These are phyloP conservation scores for Ginglymostoma cirratum DNA, from an alignment of 2,113 vertebrate genomes.

Conservation along the genomic window DNA sequence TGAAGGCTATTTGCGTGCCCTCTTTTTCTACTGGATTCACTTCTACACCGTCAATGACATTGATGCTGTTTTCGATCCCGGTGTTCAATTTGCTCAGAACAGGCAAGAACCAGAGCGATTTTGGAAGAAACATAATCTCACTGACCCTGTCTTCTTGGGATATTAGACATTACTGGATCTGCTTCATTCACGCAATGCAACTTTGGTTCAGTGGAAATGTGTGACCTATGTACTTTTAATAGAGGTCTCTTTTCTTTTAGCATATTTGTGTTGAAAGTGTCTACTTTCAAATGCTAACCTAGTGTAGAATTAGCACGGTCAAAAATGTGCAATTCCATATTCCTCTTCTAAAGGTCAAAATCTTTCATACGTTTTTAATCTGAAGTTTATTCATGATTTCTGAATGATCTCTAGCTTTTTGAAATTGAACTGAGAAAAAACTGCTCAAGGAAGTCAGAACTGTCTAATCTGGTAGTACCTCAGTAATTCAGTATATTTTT, in stretches of 20 bases:
- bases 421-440: not conserved
- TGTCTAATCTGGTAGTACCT: not conserved
- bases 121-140: not conserved
- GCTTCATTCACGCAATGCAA: not conserved
- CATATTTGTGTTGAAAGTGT: not conserved
- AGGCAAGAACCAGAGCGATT: not conserved
- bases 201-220: not conserved
- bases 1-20: not conserved
- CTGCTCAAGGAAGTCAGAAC: not conserved
- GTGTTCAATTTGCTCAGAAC: not conserved
- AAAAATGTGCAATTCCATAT: not conserved
- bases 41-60: not conserved
- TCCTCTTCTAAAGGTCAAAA: not conserved
- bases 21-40: not conserved
- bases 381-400: not conserved
- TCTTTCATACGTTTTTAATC: not conserved
- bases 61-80: not conserved
- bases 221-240: not conserved
- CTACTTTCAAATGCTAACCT: not conserved
- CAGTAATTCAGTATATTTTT: not conserved
- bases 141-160: not conserved
- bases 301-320: not conserved
- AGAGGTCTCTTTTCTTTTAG: not conserved
- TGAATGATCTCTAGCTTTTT: not conserved
- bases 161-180: not conserved